Base-by-base conservation (phyloP, 2,888 invertebrate genomes). In the Margaritifera margaritifera region DNA sequence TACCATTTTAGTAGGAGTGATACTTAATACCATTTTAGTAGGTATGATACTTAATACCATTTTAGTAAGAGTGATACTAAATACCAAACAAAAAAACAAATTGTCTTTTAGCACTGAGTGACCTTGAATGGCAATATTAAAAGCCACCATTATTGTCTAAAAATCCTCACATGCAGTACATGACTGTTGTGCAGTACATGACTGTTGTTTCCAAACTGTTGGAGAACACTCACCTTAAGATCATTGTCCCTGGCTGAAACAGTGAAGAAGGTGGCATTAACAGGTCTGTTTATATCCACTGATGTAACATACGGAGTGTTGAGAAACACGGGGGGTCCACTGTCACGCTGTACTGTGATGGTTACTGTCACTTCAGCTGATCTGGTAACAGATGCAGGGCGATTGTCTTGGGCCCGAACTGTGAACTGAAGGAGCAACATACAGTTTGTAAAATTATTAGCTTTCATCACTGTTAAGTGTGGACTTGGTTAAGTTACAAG, bases 301-400 rank as follows among this genome's bases (percentile, higher is more conserved):
- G 72, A 72, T 20, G 74, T 73, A n/a, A 51, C 61, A 71, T 83
- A 84, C 55, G 83, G 81, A 4, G 77, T 74, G 61, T 79, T 77
- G 42, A 72, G 68, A 68, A 87, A 85, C 53, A 68, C 72, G 5
- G 86, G 86, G n/a, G 82, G 81, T 27, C 75, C 83, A 27, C 70
- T 71, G 73, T 81, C 82, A n/a, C 80, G 56, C 25, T 72, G 73
- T 4, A 87, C 79, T 22, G 42, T 79, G 60, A 87, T 84, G 20
- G 65, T 72, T 19, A 87, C 85, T 4, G 73, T 69, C 19, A 80
- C 80, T 4, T 78, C 71, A 3, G 70, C 71, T 2, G 68, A 72
- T 54, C 74, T 76, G 62, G 71, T 78, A 4, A 86, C 84, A 22
- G 71, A 66, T 22, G 71, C 56, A 22, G 80, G 79, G 18, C 81